Conservation (phyloP, 2,113 vertebrate genomes). For the Ondatra zibethicus region DNA sequence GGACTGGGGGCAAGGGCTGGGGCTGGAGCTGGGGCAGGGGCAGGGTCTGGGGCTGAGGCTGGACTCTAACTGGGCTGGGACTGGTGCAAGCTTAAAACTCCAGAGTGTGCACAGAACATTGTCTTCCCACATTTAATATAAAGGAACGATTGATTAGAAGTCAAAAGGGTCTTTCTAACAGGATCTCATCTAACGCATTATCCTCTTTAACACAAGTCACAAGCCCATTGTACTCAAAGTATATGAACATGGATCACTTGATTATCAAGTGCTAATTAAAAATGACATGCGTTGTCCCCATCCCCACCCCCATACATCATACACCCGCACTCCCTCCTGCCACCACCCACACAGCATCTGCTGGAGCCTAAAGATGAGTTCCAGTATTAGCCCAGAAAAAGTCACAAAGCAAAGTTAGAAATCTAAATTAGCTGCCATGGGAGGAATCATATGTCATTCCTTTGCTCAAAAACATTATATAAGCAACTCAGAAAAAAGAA, state of each 20-base stretch:
- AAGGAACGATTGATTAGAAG: background rate
- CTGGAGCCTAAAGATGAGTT: slow-evolving; percentile 61
- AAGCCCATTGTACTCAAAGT: slow-evolving; percentile 1
- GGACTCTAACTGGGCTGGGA: no score
- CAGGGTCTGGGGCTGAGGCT: background rate
- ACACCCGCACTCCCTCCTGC: slow-evolving; percentile 24
- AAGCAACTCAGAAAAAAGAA: slow-evolving; percentile 5
- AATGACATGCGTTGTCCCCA: background rate
- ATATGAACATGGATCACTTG: slow-evolving; percentile 29
- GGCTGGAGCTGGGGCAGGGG: background rate
- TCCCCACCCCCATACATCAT: background rate
- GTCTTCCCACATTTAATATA: background rate
- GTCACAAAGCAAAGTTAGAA: slow-evolving; percentile 72
- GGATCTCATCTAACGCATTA: background rate
- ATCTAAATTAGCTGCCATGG: slow-evolving; percentile 72
- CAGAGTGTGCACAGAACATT: background rate
- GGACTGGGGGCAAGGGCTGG: background rate
- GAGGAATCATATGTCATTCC: slow-evolving; percentile 67
- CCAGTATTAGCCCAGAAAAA: slow-evolving; percentile 75
- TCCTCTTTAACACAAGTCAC: slow-evolving; percentile 35
- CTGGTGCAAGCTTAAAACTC: background rate
- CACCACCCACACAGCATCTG: slow-evolving; percentile 79
- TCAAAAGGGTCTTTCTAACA: slow-evolving; percentile 12
- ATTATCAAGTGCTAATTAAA: slow-evolving; percentile 61
- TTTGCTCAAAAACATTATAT: slow-evolving; percentile 44